phyloP scores from a whole-genome alignment of 2,797 vertebrate genomes.

The Perodicticus potto region DNA sequence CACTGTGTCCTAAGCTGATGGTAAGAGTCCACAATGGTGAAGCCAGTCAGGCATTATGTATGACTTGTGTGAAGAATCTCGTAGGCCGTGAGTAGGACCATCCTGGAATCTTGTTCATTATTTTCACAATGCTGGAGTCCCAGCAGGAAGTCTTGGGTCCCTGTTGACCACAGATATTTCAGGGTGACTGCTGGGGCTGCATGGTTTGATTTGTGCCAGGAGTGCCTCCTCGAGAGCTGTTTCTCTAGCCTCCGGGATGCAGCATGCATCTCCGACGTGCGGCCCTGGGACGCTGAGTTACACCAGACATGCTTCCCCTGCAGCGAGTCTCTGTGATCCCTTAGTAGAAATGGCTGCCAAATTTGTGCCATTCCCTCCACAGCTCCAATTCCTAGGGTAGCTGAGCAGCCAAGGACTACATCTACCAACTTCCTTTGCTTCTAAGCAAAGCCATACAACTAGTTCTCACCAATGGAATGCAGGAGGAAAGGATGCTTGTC shows the following conservation, averaged over 20 bases:
- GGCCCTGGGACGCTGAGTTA: not conserved
- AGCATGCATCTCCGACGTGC: not conserved
- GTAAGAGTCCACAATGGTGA: not conserved
- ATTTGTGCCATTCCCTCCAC: not conserved
- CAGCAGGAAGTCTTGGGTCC: not conserved
- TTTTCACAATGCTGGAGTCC: not conserved
- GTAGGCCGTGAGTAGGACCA: not conserved
- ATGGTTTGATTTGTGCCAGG: not conserved
- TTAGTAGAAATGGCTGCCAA: not conserved
- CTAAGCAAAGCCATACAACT: not conserved
- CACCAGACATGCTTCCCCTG: not conserved
- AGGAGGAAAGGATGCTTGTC: not conserved
- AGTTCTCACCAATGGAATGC: not conserved
- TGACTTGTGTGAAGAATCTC: not conserved
- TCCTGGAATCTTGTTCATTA: not conserved
- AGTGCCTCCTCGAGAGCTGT: not conserved
- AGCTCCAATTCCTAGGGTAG: not conserved
- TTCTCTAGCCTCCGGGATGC: not conserved
- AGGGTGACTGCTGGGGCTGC: not conserved
- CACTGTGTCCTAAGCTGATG: not conserved
- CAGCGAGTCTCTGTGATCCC: not conserved
- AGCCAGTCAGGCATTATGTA: accelerated
- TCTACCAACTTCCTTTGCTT: not conserved
- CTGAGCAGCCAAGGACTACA: not conserved
- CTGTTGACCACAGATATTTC: not conserved